Evolutionary conservation across 1,140 invertebrate genomes (phyloP).

Genomic region (Drosophila sulfurigaster): DNA sequence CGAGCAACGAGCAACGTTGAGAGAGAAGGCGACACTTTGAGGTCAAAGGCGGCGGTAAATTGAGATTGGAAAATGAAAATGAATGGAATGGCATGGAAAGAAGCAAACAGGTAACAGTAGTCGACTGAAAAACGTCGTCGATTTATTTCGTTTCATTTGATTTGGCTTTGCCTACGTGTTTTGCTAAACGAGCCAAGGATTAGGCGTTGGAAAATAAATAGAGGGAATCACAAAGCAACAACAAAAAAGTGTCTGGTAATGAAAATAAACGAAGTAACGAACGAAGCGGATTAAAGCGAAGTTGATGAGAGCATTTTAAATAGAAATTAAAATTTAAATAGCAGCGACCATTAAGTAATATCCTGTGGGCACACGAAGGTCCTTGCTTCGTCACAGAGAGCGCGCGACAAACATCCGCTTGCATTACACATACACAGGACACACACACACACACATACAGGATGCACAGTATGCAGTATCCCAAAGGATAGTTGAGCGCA

Average conservation of each 20-base stretch:
- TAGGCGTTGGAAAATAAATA: constrained; percentile 40
- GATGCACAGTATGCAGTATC: constrained; percentile 5
- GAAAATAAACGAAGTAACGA: constrained; percentile 5
- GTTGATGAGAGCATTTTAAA: constrained; percentile 23
- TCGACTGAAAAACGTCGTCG: neutral
- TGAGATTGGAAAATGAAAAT: neutral
- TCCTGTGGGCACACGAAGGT: constrained; percentile 40
- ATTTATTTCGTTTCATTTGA: constrained; percentile 30
- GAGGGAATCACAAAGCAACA: constrained; percentile 4
- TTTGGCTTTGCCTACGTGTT: constrained; percentile 64
- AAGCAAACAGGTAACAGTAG: constrained; percentile 1
- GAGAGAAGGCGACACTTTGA: constrained; percentile 38
- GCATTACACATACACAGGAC: constrained; percentile 32
- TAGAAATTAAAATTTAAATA: constrained; percentile 75
- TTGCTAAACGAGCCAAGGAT: constrained; percentile 66
- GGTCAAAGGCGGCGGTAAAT: constrained; percentile 32
- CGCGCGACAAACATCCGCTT: constrained; percentile 44
- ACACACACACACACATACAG: constrained; percentile 21
- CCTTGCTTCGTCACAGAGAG: constrained; percentile 9
- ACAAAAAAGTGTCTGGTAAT: constrained; percentile 32
- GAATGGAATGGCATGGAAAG: neutral
- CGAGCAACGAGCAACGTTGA: constrained; percentile 3
- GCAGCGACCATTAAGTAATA: constrained; percentile 73
- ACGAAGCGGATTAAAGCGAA: neutral
- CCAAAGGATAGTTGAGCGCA: constrained; percentile 17